Conservation (phyloP, 2,113 vertebrate species). For the Dicentrarchus labrax region DNA sequence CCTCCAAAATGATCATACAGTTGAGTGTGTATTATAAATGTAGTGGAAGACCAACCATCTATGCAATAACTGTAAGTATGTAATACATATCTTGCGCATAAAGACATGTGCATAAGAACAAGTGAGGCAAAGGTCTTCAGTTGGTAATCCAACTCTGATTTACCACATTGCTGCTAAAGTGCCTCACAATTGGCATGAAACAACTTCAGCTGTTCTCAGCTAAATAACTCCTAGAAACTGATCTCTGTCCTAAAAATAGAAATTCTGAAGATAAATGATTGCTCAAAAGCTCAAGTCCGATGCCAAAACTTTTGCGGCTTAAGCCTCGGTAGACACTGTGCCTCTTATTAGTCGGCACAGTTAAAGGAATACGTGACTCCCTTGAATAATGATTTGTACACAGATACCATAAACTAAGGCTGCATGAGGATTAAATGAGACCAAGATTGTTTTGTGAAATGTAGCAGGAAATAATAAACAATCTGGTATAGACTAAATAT, state of each 20-base stretch:
- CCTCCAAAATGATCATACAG: neutral
- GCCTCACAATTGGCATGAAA: neutral
- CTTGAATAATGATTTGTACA: slow-evolving; percentile 20
- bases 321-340: neutral
- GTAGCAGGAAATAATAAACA: slow-evolving; percentile 16
- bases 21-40: neutral
- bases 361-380: neutral
- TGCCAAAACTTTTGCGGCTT: neutral
- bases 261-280: slow-evolving; percentile 15
- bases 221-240: slow-evolving; percentile 1
- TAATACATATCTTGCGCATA: no score
- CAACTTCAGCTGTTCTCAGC: neutral
- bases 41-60: neutral
- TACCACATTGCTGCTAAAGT: neutral
- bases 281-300: neutral
- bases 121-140: slow-evolving; percentile 2
- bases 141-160: slow-evolving; percentile 24
- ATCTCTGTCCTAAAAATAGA: neutral
- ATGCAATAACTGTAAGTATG: no score
- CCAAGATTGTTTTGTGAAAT: slow-evolving; percentile 8
- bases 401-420: slow-evolving; percentile 1
- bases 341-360: neutral
- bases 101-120: neutral
- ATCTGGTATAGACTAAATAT: slow-evolving; percentile 6
- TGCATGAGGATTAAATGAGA: slow-evolving; percentile 7